Base-by-base conservation (phyloP, 2,113 vertebrate genomes). In the Uria lomvia region DNA sequence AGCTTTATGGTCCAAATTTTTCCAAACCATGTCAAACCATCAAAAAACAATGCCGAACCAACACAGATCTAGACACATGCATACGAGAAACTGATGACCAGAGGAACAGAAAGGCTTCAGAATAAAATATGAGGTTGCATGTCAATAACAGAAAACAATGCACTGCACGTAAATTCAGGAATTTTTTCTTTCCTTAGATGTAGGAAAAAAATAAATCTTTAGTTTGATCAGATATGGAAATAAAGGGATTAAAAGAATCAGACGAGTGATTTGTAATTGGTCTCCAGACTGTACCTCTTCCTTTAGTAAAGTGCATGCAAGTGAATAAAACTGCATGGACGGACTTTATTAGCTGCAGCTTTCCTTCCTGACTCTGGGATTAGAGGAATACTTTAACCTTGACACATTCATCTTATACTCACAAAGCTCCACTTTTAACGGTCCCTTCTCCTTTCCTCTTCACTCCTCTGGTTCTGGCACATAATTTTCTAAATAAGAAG, bases 251-350 rank as follows among this genome's bases (percentile, higher is more conserved):
- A 98, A 97, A 97, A 95, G 93, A 97, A 97, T 97, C 95, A 96
- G 97, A 96, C 32, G 5, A 97, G 96, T 94, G 96, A 97, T 98
- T 98, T 98, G 97, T 97, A 98, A 98, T 98, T 98, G 97, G 98
- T 97, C 97, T 98, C 97, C 88, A 90, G 97, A 91, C 95, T 96
- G 86, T 42, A 88, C 72, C 93, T 80, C 60, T 97, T 96, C 91
- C 86, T 86, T 96, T 81, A 92, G 82, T 94, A 78, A 96, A 96
- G 91, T 90, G 73, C 87, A 91, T 91, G 84, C 92, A 75, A 80
- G 85, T 96, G 96, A 92, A 97, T 94, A 89, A 96, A 91, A 87
- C 82, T 91, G 96, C 84, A 70, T 29, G 80, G 92, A 94, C 97
- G 87, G 95, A 96, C 96, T 96, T 97, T 90, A 97, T 97, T 97